Evolutionary conservation across 2,888 invertebrate species (phyloP).

Genomic region (Drosophila percnosoma): DNA sequence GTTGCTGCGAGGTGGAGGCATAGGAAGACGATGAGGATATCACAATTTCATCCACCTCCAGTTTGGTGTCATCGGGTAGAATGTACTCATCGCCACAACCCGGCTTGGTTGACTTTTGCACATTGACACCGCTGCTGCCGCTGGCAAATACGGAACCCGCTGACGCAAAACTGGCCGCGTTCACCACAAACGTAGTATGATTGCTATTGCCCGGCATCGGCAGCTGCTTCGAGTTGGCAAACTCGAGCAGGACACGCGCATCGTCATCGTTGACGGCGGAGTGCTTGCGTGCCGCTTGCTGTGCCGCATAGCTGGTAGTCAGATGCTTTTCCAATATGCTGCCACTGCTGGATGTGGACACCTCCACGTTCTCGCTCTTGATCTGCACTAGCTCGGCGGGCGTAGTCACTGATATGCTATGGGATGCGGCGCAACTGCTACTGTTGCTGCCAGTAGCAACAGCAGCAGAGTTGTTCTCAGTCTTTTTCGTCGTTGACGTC

Average conservation of each 20-base stretch:
- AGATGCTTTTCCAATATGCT: slow-evolving; percentile 82
- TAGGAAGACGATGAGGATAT: slow-evolving; percentile 77
- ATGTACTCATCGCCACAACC: slow-evolving; percentile 74
- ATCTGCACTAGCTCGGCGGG: slow-evolving; percentile 60
- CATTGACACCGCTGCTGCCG: slow-evolving; percentile 32
- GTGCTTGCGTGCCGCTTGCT: slow-evolving; percentile 47
- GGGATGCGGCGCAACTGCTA: slow-evolving; percentile 41
- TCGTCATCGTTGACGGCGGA: slow-evolving; percentile 75
- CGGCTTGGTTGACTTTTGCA: slow-evolving; percentile 28
- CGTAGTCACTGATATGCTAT: slow-evolving; percentile 56
- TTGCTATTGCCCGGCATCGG: slow-evolving; percentile 39
- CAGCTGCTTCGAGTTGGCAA: slow-evolving; percentile 79
- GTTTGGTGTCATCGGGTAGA: slow-evolving; percentile 67
- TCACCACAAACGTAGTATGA: slow-evolving; percentile 71
- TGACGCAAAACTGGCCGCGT: slow-evolving; percentile 76
- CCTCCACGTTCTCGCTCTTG: slow-evolving; percentile 71
- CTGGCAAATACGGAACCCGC: slow-evolving; percentile 77
- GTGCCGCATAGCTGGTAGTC: slow-evolving; percentile 50
- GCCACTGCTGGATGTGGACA: slow-evolving; percentile 38
- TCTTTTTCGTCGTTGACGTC: slow-evolving; percentile 62
- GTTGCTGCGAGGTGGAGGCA: slow-evolving; percentile 62
- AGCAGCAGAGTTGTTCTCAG: slow-evolving; percentile 50
- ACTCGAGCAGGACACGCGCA: slow-evolving; percentile 80
- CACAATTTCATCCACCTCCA: slow-evolving; percentile 78
- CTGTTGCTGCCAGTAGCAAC: slow-evolving; percentile 13